A percentile compares a stretch with the other conserved stretches of the same genome.
These are phyloP conservation scores for Apodemus agrarius DNA, from an alignment of 2,797 vertebrate genomes.

Conservation along the genomic window DNA sequence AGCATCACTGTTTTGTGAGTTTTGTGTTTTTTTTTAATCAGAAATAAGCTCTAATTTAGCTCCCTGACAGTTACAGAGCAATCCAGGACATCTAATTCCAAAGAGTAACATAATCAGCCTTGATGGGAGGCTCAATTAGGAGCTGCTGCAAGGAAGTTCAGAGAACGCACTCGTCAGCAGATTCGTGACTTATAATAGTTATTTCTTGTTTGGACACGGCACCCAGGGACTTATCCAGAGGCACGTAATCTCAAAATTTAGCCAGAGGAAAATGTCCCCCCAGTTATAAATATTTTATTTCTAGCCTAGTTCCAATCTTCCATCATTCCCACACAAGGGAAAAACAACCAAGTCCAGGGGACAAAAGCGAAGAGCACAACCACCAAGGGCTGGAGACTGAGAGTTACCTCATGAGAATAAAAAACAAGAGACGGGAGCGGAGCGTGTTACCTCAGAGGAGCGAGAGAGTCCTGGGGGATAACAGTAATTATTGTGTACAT, in stretches of 20 bases:
- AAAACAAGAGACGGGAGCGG: not conserved
- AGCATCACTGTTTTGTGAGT: not conserved
- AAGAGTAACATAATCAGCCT: not conserved
- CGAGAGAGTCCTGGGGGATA: not conserved
- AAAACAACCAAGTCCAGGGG: not conserved
- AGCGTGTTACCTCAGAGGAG: not conserved
- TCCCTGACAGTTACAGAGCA: not conserved
- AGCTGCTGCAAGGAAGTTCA: not conserved
- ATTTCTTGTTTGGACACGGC: not conserved
- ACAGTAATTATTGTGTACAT: not conserved
- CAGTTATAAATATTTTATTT: constrained; percentile 30
- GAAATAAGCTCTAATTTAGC: not conserved
- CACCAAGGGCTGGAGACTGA: not conserved
- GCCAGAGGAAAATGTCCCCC: constrained; percentile 26
- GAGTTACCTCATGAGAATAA: not conserved
- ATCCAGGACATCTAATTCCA: not conserved
- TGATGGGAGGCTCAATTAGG: not conserved
- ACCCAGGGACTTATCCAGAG: not conserved
- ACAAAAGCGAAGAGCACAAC: not conserved
- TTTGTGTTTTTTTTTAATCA: not conserved
- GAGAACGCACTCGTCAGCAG: not conserved
- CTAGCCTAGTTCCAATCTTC: not conserved
- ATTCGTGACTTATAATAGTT: not conserved
- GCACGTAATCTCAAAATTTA: not conserved
- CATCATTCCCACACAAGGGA: not conserved